Percentiles rank a stretch among this genome's conserved stretches.
Conservation (phyloP, 2,797 vertebrate species). For the Spinus olivaceus region DNA sequence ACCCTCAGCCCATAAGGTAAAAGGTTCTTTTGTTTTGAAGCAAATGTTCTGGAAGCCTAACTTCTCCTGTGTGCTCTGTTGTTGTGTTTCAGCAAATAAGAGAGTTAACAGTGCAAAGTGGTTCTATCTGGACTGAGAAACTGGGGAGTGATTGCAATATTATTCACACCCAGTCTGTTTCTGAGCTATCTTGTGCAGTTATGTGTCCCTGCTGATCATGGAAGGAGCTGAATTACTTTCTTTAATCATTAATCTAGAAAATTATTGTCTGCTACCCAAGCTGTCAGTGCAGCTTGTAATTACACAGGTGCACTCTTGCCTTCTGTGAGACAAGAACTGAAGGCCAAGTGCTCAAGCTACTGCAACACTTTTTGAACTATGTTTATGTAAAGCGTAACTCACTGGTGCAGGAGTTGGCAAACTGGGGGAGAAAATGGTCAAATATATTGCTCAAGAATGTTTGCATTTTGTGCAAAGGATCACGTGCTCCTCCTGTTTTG, state of each 20-base stretch:
- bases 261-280: not conserved
- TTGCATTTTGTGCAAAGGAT: not conserved
- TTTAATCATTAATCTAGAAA: not conserved
- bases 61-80: not conserved
- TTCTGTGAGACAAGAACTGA: not conserved
- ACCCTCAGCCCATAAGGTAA: slow-evolving; percentile 88
- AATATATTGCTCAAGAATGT: not conserved
- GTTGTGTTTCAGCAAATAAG: not conserved
- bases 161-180: not conserved
- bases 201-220: not conserved
- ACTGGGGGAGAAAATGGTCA: not conserved
- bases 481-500: slow-evolving; percentile 45
- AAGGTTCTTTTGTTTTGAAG: not conserved
- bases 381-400: not conserved
- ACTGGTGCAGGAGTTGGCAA: not conserved
- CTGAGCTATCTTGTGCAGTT: not conserved
- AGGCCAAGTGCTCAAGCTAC: not conserved
- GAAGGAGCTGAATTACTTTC: not conserved
- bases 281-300: not conserved
- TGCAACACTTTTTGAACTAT: not conserved
- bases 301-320: not conserved
- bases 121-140: not conserved
- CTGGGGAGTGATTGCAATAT: not conserved
- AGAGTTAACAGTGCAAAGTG: not conserved
- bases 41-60: not conserved